These are phyloP conservation scores for Xylocampa areola DNA, from an alignment of 2,888 invertebrate species.

Conservation along the genomic window DNA sequence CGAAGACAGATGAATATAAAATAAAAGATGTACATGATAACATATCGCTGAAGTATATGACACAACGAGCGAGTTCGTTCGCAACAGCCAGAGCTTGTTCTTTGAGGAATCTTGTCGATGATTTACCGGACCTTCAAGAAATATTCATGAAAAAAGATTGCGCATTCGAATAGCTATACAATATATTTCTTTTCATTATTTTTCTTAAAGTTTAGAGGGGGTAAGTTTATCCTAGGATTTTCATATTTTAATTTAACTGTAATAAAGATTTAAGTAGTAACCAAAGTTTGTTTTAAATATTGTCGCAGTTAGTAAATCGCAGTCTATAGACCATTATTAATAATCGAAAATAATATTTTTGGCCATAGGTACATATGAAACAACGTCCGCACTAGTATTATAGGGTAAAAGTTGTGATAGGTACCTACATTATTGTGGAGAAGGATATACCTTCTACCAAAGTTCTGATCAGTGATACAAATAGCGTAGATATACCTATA, in stretches of 20 bases:
- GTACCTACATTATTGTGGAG: too few species aligned
- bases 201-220: constrained; percentile 7
- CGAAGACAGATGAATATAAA: background rate
- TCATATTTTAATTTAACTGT: constrained; percentile 11
- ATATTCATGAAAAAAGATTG: constrained; percentile 75
- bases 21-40: background rate
- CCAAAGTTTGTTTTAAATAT: background rate
- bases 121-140: constrained; percentile 70
- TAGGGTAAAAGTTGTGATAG: too few species aligned
- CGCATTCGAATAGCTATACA: constrained; percentile 12
- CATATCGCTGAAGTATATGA: constrained; percentile 4
- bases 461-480: too few species aligned
- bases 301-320: background rate
- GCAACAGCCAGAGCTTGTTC: constrained; percentile 69
- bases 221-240: constrained; percentile 12
- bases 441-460: too few species aligned
- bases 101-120: constrained; percentile 67
- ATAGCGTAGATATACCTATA: too few species aligned
- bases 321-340: too few species aligned
- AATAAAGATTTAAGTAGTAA: constrained; percentile 19
- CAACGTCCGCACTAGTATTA: too few species aligned
- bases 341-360: too few species aligned
- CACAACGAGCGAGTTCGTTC: constrained; percentile 58
- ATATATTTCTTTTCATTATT: background rate
- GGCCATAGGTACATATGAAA: too few species aligned